A percentile compares a stretch with the other conserved stretches of the same genome.
Conservation (phyloP, 2,888 invertebrate species). For the Platycheirus albimanus region DNA sequence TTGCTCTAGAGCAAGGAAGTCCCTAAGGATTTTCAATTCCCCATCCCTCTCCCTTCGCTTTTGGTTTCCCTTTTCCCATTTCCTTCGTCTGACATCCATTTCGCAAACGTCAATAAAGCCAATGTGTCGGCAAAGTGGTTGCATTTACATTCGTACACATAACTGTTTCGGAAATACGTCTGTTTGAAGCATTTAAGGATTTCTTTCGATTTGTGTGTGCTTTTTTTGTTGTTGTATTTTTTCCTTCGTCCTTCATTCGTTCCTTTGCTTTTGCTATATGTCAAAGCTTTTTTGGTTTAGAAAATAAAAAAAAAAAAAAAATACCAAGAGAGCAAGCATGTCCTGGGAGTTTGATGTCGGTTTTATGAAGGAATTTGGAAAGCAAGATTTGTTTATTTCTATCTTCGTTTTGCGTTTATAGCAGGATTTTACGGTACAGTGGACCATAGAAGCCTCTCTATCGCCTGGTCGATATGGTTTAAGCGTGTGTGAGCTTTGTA, state of each 20-base stretch:
- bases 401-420: conserved; percentile 69
- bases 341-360: conserved; percentile 59
- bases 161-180: conserved; percentile 72
- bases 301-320: not conserved
- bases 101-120: conserved; percentile 74
- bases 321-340: conserved; percentile 22
- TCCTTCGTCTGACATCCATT: conserved; percentile 57
- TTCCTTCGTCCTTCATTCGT: conserved; percentile 1
- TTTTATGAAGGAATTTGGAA: conserved; percentile 63
- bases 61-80: not conserved
- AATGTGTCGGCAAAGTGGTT: conserved; percentile 74
- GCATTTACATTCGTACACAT: conserved; percentile 74
- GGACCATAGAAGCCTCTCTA: conserved; percentile 42
- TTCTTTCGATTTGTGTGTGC: conserved; percentile 46
- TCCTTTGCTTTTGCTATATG: conserved; percentile 25
- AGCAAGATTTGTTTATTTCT: conserved; percentile 73
- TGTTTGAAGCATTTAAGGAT: conserved; percentile 73
- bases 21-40: conserved; percentile 68
- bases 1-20: conserved; percentile 30
- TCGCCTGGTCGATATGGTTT: conserved; percentile 45
- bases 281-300: not conserved
- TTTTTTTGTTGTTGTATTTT: conserved; percentile 9
- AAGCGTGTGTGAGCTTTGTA: not conserved
- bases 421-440: conserved; percentile 68
- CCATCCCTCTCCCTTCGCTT: conserved; percentile 21